Base-by-base conservation (phyloP, 2,113 vertebrate genomes). In the Leucopsar rothschildi region DNA sequence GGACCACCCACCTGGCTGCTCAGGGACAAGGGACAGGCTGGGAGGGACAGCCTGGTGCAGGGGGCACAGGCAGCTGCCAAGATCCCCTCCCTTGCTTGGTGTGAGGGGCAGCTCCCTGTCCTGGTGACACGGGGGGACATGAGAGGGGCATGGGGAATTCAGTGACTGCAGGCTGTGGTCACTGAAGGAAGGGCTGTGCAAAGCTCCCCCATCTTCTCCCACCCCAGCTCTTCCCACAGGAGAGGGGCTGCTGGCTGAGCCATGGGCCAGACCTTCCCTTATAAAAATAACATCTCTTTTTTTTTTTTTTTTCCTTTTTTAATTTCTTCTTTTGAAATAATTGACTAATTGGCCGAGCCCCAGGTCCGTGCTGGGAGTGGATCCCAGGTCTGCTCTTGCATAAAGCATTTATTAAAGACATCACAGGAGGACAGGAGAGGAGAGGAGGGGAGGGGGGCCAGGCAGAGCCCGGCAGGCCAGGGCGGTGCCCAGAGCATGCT, bases 341-440 rank as follows among this genome's bases (percentile, higher is more conserved):
- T 87, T 90, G 83, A 56, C 83, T 87, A 86, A 96, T 72, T 96
- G 96, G 94, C 94, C 2, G 0, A 84, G 92, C 44, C 92, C 95
- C 94, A 97, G 93, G 24, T 83, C 86, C 14, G 7, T 59, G 90
- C 94, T 81, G 93, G 50, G 83, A 96, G 91, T 53, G 40, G 70
- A 95, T 94, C 90, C 92, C 94, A 82, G 92, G 93, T 37, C 83
- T 42, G 7, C 45, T 96, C 88, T 96, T 94, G 92, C 95, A 75
- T 80, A 95, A 94, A 94, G 64, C 15, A 0, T 40, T 95, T 53
- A 91, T 95, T 90, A 70, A 85, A 95, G 85, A 68, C 86, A 89
- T 35, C 73, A 63, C 59, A 76, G 69, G 24, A 91, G 42, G 69
- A 81, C 31, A 81, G 76, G 42, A 70, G 61, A 47, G 57, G 21